phyloP scores from a whole-genome alignment of 2,888 invertebrate genomes.

The Cheilosia urbana region DNA sequence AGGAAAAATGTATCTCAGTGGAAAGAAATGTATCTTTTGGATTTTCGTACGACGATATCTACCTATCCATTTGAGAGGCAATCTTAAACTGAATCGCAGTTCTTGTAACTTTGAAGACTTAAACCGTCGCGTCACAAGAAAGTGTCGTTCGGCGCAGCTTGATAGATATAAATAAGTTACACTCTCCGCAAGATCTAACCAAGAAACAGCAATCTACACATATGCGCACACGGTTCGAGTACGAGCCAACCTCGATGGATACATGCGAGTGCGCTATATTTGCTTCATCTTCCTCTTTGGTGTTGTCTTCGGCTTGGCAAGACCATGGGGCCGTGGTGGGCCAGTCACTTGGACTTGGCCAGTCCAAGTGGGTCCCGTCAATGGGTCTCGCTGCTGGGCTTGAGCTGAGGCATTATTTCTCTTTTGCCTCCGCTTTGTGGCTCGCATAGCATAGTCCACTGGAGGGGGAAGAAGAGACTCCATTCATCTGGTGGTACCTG shows the following conservation, averaged over 20 bases:
- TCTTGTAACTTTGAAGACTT: constrained; percentile 75
- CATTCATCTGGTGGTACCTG: constrained; percentile 69
- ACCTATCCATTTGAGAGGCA: constrained; percentile 74
- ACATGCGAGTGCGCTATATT: constrained; percentile 63
- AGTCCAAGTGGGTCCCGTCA: constrained; percentile 52
- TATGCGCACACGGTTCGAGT: constrained; percentile 37
- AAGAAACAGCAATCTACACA: constrained; percentile 2
- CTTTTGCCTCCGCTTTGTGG: constrained; percentile 52
- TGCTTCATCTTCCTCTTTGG: constrained; percentile 15
- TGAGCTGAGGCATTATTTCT: constrained; percentile 58
- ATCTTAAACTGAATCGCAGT: constrained; percentile 74
- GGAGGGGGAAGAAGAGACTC: constrained; percentile 29
- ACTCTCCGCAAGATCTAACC: constrained; percentile 63
- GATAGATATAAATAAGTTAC: constrained; percentile 68
- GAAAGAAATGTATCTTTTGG: constrained; percentile 52
- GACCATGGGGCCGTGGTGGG: constrained; percentile 16
- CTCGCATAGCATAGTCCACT: constrained; percentile 23
- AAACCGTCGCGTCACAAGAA: constrained; percentile 68
- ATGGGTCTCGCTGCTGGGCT: constrained; percentile 41
- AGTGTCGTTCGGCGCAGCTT: constrained; percentile 65
- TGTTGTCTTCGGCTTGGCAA: constrained; percentile 24
- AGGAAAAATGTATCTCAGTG: constrained; percentile 47
- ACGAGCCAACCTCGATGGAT: constrained; percentile 48
- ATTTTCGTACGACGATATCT: constrained; percentile 43
- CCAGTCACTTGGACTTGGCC: neutral